A percentile compares a stretch with the other conserved stretches of the same genome.
phyloP scores from a whole-genome alignment of 2,113 vertebrate species.

The Anguilla japonica region DNA sequence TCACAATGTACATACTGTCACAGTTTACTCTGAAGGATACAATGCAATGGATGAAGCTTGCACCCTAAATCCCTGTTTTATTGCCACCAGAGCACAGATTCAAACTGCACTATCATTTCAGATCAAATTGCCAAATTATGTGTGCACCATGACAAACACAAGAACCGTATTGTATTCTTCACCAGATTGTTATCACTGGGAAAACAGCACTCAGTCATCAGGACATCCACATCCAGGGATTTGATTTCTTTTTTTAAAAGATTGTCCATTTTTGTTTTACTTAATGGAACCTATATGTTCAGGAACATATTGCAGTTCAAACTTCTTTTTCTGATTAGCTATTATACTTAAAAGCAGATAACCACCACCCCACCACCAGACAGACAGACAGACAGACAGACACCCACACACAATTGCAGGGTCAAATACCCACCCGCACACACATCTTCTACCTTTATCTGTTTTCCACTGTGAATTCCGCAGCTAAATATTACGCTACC shows the following conservation, averaged over 20 bases:
- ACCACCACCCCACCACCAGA: not conserved
- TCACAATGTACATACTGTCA: not conserved
- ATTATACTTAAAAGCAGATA: not conserved
- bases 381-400: conserved; percentile 22
- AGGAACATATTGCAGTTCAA: not conserved
- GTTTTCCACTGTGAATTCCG: not conserved
- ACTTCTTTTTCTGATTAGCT: not conserved
- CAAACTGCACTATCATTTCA: not conserved
- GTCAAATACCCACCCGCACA: conserved; percentile 34
- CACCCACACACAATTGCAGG: conserved; percentile 30
- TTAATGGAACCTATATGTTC: not conserved
- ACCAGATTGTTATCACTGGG: not conserved
- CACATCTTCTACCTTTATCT: not conserved
- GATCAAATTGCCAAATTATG: not conserved
- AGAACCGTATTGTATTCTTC: not conserved
- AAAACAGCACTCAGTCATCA: not conserved
- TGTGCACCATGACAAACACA: not conserved
- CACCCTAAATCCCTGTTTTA: not conserved
- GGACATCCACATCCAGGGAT: not conserved
- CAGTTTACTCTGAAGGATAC: not conserved
- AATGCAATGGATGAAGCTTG: not conserved
- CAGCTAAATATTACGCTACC: conserved; percentile 1
- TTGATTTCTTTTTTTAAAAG: not conserved
- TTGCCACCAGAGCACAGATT: not conserved
- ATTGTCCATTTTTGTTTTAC: not conserved